Evolutionary conservation across 1,140 invertebrate species (phyloP).

Genomic region (Mamestra configurata): DNA sequence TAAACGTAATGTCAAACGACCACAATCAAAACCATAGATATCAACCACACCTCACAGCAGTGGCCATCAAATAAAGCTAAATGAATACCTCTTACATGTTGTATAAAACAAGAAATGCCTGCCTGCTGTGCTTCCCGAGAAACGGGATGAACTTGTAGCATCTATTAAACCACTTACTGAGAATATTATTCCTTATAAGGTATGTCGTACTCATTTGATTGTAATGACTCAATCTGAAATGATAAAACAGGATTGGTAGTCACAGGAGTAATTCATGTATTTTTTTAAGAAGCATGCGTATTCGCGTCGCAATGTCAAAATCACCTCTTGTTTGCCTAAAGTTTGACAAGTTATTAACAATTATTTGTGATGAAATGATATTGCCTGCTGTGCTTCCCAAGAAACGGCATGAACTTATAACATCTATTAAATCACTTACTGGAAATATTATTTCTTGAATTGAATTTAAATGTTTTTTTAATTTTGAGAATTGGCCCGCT

Average conservation of each 20-base stretch:
- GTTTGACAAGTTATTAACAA: too few species aligned
- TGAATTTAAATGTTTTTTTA: too few species aligned
- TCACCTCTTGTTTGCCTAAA: too few species aligned
- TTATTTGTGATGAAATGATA: too few species aligned
- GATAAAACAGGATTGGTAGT: background rate
- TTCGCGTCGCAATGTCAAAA: too few species aligned
- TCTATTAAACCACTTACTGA: background rate
- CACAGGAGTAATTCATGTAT: too few species aligned
- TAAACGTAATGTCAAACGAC: too few species aligned
- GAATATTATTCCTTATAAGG: background rate
- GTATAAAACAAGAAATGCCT: background rate
- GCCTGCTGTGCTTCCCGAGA: background rate
- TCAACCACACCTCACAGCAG: background rate
- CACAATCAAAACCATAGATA: background rate
- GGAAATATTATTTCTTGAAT: background rate
- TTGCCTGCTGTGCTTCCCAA: background rate
- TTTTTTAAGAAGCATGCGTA: too few species aligned
- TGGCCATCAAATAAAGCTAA: background rate
- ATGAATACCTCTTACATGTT: background rate
- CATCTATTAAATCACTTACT: background rate
- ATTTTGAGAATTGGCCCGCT: too few species aligned
- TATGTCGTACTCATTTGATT: background rate
- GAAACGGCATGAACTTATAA: background rate
- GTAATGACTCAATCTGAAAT: constrained; percentile 4
- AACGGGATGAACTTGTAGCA: background rate